Percentiles rank a stretch among this genome's conserved stretches.
Evolutionary conservation across 2,888 invertebrate genomes (phyloP).

Genomic region (Drosophila fulvimacula): DNA sequence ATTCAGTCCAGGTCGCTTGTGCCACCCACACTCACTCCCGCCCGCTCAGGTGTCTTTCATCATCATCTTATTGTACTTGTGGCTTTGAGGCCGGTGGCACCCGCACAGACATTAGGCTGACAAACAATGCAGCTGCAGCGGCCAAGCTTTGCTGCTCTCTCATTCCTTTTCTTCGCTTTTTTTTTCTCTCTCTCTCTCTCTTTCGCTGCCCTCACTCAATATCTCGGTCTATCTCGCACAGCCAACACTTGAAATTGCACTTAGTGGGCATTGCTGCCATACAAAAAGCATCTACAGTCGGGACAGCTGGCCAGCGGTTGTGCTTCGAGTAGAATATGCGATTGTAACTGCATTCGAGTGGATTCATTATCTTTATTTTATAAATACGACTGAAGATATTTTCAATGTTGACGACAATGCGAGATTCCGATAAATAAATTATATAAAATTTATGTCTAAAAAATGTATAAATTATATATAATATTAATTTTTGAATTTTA

Average conservation of each 20-base stretch:
- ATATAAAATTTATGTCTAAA: neutral
- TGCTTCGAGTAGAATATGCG: conserved; percentile 15
- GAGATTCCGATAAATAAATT: neutral
- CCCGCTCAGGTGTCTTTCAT: conserved; percentile 65
- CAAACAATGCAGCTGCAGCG: conserved; percentile 68
- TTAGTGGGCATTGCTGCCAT: conserved; percentile 45
- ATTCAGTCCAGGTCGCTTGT: conserved; percentile 26
- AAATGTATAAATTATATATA: too few relatives aligned
- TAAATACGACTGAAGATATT: neutral
- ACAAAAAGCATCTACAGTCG: conserved; percentile 35
- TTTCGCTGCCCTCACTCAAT: neutral
- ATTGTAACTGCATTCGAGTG: conserved; percentile 23
- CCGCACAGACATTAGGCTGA: conserved; percentile 75
- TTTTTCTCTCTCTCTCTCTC: neutral
- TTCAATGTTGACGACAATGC: too few relatives aligned
- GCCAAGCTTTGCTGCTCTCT: conserved; percentile 10
- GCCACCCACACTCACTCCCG: neutral
- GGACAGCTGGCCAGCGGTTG: conserved; percentile 28
- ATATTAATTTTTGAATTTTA: too few relatives aligned
- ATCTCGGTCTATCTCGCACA: conserved; percentile 3
- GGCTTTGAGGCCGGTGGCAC: conserved; percentile 50
- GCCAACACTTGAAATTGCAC: conserved; percentile 69
- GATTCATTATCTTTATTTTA: conserved; percentile 14
- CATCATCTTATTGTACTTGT: conserved; percentile 72
- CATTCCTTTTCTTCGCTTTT: neutral